Conservation (phyloP, 2,797 vertebrate genomes). For the Mallotus villosus region DNA sequence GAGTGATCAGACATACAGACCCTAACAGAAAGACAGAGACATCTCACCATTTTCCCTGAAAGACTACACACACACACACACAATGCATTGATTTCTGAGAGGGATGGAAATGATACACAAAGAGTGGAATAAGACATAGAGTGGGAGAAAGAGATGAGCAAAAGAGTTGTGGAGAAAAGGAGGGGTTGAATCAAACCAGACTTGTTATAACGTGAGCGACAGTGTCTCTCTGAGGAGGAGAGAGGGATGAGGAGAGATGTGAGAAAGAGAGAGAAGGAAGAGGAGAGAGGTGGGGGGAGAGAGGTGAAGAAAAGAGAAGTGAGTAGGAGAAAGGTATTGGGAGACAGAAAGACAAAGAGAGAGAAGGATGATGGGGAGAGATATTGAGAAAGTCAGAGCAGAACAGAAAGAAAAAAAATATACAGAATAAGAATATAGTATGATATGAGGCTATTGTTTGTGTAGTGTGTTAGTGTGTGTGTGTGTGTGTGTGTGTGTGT, state of each 20-base stretch:
- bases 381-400: not conserved
- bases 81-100: constrained; percentile 68
- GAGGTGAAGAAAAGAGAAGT: not conserved
- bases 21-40: constrained; percentile 49
- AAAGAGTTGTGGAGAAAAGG: constrained; percentile 38
- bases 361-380: not conserved
- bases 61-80: constrained; percentile 74
- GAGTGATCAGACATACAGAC: no score
- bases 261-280: constrained; percentile 25
- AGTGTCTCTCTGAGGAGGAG: not conserved
- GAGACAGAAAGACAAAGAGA: not conserved
- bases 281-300: not conserved
- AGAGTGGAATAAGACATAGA: constrained; percentile 21
- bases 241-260: constrained; percentile 21
- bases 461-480: no score
- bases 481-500: no score
- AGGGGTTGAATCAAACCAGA: not conserved
- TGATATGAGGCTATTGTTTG: constrained; percentile 2
- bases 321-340: not conserved
- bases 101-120: constrained; percentile 40
- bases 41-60: constrained; percentile 61
- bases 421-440: not conserved
- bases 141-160: constrained; percentile 39
- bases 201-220: no score
- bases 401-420: not conserved